Conservation (phyloP, 1,140 invertebrate species). For the Caenorhabditis latens region DNA sequence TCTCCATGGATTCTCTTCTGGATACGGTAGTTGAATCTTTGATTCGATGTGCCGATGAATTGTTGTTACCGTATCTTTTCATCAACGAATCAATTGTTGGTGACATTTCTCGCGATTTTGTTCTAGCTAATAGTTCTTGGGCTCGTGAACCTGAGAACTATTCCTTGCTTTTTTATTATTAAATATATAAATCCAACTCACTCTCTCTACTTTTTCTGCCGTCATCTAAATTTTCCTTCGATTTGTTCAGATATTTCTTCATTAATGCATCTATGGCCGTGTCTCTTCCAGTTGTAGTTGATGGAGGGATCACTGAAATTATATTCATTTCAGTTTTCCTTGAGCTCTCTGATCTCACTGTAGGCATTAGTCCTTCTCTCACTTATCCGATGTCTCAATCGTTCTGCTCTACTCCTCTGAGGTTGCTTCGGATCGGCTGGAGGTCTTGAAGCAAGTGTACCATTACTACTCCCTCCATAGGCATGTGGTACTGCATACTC, state of each 20-base stretch:
- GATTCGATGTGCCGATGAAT: conserved; percentile 43
- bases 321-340: neutral
- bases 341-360: neutral
- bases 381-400: conserved; percentile 47
- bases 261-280: conserved; percentile 39
- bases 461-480: conserved; percentile 20
- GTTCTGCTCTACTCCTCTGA: conserved; percentile 40
- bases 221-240: conserved; percentile 56
- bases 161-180: neutral
- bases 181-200: neutral
- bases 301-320: conserved; percentile 43
- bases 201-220: conserved; percentile 54
- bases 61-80: conserved; percentile 50
- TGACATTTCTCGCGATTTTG: conserved; percentile 4
- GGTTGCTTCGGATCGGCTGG: conserved; percentile 42
- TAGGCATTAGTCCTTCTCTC: conserved; percentile 37
- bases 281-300: conserved; percentile 33
- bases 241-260: conserved; percentile 55
- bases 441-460: conserved; percentile 16
- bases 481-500: conserved; percentile 41
- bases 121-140: conserved; percentile 26
- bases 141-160: conserved; percentile 44
- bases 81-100: conserved; percentile 51
- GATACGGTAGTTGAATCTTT: conserved; percentile 41
- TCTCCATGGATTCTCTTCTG: conserved; percentile 32